Conservation (phyloP, 2,888 invertebrate species). For the Apamea sordens region DNA sequence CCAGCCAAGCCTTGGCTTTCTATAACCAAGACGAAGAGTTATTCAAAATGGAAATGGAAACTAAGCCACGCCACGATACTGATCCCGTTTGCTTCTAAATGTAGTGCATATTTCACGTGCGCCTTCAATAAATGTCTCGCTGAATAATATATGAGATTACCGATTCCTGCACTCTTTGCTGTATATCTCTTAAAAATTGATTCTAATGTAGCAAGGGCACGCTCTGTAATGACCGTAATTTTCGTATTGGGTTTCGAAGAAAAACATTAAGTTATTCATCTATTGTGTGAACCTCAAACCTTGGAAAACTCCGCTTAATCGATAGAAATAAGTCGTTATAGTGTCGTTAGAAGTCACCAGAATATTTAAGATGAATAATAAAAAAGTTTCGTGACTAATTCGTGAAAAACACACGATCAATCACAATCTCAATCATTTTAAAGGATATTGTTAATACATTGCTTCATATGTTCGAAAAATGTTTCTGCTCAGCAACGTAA, state of each 20-base stretch:
- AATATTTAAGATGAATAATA: neutral
- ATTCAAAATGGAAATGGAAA: slow-evolving; percentile 16
- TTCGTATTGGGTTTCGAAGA: neutral
- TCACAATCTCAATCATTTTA: no score
- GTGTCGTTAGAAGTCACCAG: neutral
- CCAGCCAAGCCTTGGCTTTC: neutral
- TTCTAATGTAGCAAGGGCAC: slow-evolving; percentile 14
- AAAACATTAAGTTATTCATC: neutral
- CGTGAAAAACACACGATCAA: no score
- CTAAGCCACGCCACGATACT: neutral
- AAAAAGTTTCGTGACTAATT: neutral
- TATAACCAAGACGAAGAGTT: slow-evolving; percentile 1
- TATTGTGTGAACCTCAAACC: neutral
- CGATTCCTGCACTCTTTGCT: slow-evolving; percentile 50
- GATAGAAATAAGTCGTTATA: neutral
- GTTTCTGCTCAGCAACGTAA: no score
- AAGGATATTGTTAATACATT: no score
- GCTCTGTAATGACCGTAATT: neutral
- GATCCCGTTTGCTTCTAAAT: slow-evolving; percentile 24
- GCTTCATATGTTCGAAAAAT: no score
- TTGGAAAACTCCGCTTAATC: neutral
- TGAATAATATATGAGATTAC: slow-evolving; percentile 58
- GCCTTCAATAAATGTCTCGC: slow-evolving; percentile 44
- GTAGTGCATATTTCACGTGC: slow-evolving; percentile 39
- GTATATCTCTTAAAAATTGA: slow-evolving; percentile 38